A percentile compares a stretch with the other conserved stretches of the same genome.
These are phyloP conservation scores for Lasaia peninsularis DNA, from an alignment of 1,140 invertebrate species.

Conservation along the genomic window DNA sequence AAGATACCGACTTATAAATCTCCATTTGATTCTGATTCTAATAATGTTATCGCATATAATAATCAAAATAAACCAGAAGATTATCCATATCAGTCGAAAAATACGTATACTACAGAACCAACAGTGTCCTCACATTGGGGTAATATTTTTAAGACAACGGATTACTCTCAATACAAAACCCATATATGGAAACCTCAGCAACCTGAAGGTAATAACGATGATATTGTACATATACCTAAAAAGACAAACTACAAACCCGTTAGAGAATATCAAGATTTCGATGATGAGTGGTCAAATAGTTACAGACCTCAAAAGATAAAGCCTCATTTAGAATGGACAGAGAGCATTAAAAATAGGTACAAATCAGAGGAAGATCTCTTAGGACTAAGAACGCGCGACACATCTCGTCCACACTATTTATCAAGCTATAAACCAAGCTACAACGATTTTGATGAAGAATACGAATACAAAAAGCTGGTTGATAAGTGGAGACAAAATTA, in stretches of 20 bases:
- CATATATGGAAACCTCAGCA: constrained; percentile 39
- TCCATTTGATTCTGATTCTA: constrained; percentile 36
- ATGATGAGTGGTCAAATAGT: constrained; percentile 36
- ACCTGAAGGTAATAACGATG: constrained; percentile 36
- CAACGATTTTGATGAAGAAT: constrained; percentile 40
- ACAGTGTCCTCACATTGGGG: constrained; percentile 53
- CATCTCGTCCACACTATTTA: constrained; percentile 47
- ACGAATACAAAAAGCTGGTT: constrained; percentile 52
- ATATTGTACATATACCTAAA: constrained; percentile 58
- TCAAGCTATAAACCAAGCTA: constrained; percentile 42
- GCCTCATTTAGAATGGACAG: constrained; percentile 47
- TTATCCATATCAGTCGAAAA: constrained; percentile 50
- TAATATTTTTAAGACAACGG: constrained; percentile 44
- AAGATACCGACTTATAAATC: constrained; percentile 36
- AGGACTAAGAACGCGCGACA: constrained; percentile 61
- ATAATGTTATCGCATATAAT: constrained; percentile 28
- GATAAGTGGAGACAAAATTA: constrained; percentile 65
- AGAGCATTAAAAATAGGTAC: constrained; percentile 40
- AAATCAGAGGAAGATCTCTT: constrained; percentile 68
- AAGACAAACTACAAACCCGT: constrained; percentile 37
- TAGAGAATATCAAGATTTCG: constrained; percentile 34
- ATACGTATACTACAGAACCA: constrained; percentile 39
- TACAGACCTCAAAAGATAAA: constrained; percentile 40
- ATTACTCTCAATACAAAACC: constrained; percentile 40
- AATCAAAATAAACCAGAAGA: constrained; percentile 35